phyloP scores from a whole-genome alignment of 30 jellyfish, hydroid and myxozoan genomes.

The Catostylus mosaicus region DNA sequence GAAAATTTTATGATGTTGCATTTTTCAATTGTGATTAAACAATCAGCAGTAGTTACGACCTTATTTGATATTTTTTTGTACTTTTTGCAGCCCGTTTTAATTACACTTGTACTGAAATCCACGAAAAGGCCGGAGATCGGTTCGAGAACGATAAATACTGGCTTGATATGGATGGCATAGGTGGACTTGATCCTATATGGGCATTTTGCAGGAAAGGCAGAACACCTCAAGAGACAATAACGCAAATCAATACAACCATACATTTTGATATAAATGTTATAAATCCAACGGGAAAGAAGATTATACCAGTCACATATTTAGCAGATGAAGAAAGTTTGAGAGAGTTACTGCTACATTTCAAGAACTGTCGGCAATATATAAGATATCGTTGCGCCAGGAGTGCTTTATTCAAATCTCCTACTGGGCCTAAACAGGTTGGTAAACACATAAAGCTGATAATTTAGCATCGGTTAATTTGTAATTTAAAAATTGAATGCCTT shows the following conservation, averaged over 20 bases:
- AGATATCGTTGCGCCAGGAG: slow-evolving; percentile 87
- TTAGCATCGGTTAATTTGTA: too few species aligned
- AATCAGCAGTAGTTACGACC: too few species aligned
- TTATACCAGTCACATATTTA: slow-evolving; percentile 67
- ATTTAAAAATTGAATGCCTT: too few species aligned
- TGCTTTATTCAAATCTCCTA: slow-evolving; percentile 85
- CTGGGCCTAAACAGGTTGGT: slow-evolving; percentile 78
- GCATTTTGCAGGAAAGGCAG: slow-evolving; percentile 93
- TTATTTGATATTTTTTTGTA: too few species aligned
- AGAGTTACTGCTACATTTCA: slow-evolving; percentile 77
- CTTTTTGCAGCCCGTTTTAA: slow-evolving; percentile 97
- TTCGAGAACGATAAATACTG: slow-evolving; percentile 86
- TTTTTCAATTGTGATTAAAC: too few species aligned
- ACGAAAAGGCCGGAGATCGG: slow-evolving; percentile 81
- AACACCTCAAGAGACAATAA: slow-evolving; percentile 82
- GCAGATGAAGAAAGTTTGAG: slow-evolving; percentile 91
- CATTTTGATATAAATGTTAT: slow-evolving; percentile 64
- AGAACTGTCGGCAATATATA: slow-evolving; percentile 73
- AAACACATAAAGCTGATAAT: too few species aligned
- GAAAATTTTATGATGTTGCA: too few species aligned
- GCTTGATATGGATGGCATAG: slow-evolving; percentile 97
- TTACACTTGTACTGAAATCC: slow-evolving; percentile 92
- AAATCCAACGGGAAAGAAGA: slow-evolving; percentile 73
- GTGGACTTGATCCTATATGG: slow-evolving; percentile 87
- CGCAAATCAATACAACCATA: slow-evolving; percentile 91